A percentile compares a stretch with the other conserved stretches of the same genome.
Evolutionary conservation across 2,113 vertebrate genomes (phyloP).

Genomic region (Sphyrna mokarran): DNA sequence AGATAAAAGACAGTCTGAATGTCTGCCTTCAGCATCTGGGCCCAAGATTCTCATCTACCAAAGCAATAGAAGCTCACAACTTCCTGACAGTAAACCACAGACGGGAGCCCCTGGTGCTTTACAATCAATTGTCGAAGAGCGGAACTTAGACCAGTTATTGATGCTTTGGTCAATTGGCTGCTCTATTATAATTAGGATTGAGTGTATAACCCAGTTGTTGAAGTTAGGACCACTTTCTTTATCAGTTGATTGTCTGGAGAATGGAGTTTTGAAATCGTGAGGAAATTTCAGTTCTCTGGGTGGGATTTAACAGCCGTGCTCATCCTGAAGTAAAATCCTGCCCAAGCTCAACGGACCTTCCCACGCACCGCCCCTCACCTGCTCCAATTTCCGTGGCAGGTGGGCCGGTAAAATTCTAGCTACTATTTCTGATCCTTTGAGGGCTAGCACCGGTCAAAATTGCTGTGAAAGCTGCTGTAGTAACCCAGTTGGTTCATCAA

Average conservation of each 20-base stretch:
- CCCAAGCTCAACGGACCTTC: too few species aligned
- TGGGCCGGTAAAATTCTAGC: too few species aligned
- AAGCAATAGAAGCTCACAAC: background rate
- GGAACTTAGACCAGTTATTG: background rate
- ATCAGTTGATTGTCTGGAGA: background rate
- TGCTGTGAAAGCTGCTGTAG: too few species aligned
- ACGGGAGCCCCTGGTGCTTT: background rate
- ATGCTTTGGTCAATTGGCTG: background rate
- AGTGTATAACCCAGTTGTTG: background rate
- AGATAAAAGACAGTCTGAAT: background rate
- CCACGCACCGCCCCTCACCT: too few species aligned
- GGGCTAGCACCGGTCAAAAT: too few species aligned
- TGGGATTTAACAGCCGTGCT: too few species aligned
- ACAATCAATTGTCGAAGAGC: background rate
- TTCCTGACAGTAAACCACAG: background rate
- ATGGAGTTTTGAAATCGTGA: background rate
- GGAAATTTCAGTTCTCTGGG: background rate
- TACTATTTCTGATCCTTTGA: too few species aligned
- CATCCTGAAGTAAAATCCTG: too few species aligned
- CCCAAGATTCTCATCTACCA: background rate
- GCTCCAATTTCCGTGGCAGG: too few species aligned
- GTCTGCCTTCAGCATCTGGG: background rate
- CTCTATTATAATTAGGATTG: background rate
- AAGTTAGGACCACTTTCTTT: background rate
- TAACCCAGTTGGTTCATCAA: background rate